Base-by-base conservation (phyloP, 2,888 invertebrate species). In the Galeopsomyia nigrocyanea region DNA sequence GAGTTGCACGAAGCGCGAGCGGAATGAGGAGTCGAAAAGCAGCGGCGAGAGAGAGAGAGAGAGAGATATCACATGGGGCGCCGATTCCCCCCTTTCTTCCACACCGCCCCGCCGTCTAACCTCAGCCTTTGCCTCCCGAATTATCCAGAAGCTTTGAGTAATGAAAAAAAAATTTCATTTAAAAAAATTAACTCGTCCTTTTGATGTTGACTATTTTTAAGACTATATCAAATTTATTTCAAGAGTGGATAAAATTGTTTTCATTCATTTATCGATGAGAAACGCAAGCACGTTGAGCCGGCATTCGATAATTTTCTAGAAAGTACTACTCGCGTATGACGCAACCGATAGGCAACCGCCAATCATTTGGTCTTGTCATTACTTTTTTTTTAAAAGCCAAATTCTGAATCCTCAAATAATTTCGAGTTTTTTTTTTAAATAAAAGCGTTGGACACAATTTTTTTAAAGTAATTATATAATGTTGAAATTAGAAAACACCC, bases 291-390 rank as follows among this genome's bases (percentile, higher is more conserved):
- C 22, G 13, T 72, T 56, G 50, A 46, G 68, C 56, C 71, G 68
- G 67, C 74, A 73, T 79, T 75, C 75, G 68, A 72, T 74, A 73
- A 73, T 58, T 46, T 80, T 80, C 80, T 78, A 79, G 80, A 80
- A 80, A 65, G 74, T 80, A 78, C 79, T 47, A 73, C 55, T 47
- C 51, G 65, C n/a, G 73, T 22, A 77, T 80, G 80, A 80, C 74
- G 80, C 79, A 80, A 80, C 77, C 68, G 21, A 62, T 9, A 64
- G 47, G 69, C 22, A 51, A 51, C 55, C 74, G 75, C 75, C 75
- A 75, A 79, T 80, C 77, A 79, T 68, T 71, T 47, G 39, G 39
- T 39, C 7, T 39, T 39, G 39, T 13, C 39, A 39, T 39, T 39
- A 22, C 51, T 57, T 49, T 49, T 39, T 14, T 49, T 61, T 49